Percentiles rank a stretch among this genome's conserved stretches.
phyloP scores from a whole-genome alignment of 2,797 vertebrate genomes.

The Anguilla obscura region DNA sequence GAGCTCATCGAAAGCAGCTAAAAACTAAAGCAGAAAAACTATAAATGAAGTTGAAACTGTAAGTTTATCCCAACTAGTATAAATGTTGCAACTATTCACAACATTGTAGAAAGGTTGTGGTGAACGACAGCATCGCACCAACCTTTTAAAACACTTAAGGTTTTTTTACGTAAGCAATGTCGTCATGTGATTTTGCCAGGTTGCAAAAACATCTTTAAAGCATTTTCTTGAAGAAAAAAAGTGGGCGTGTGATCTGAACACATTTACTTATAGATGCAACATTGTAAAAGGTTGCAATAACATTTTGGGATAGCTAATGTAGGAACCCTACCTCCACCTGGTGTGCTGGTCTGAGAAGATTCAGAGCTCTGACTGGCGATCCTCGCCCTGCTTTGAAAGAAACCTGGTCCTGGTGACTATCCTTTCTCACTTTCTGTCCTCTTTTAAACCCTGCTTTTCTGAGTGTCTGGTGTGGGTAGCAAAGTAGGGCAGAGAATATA shows the following conservation, averaged over 20 bases:
- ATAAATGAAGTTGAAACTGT: background rate
- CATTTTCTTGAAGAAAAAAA: too few species aligned
- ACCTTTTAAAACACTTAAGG: too few species aligned
- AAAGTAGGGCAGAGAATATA: background rate
- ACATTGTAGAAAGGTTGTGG: too few species aligned
- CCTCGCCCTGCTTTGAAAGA: background rate
- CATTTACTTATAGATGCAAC: too few species aligned
- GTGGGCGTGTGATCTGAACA: too few species aligned
- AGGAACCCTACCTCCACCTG: background rate
- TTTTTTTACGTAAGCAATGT: too few species aligned
- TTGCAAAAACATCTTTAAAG: background rate
- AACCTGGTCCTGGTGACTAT: background rate
- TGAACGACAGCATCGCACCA: too few species aligned
- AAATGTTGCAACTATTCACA: background rate
- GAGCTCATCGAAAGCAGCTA: background rate
- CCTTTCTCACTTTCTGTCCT: background rate
- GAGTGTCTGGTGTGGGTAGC: background rate
- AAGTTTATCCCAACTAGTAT: background rate
- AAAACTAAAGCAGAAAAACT: background rate
- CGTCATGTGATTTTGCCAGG: too few species aligned
- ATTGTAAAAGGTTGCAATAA: too few species aligned
- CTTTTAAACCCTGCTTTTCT: background rate
- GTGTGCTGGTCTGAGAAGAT: background rate
- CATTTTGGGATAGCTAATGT: background rate
- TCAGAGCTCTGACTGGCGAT: background rate